Conservation (phyloP, 64 coral and sea anemone species). For the Porites australiensis region DNA sequence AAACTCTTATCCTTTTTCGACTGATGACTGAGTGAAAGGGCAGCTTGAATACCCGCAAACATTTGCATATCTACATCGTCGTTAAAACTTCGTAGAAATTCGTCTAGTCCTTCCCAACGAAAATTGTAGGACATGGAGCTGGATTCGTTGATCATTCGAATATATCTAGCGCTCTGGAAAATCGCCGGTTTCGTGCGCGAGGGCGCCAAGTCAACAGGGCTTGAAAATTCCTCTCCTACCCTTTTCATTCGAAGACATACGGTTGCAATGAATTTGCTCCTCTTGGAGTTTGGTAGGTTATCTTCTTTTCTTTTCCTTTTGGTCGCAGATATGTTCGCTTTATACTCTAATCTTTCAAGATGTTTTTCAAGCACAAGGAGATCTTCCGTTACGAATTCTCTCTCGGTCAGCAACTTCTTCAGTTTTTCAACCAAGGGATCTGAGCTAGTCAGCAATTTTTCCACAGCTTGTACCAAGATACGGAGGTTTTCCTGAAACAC, state of each 20-base stretch:
- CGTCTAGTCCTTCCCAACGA: slow-evolving; percentile 32
- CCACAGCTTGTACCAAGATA: slow-evolving; percentile 40
- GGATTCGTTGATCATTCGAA: slow-evolving; percentile 43
- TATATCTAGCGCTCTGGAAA: slow-evolving; percentile 37
- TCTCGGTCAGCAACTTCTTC: slow-evolving; percentile 21
- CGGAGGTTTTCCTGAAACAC: slow-evolving; percentile 19
- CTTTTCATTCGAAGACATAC: slow-evolving; percentile 34
- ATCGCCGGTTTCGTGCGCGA: slow-evolving; percentile 17
- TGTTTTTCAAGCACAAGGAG: slow-evolving; percentile 43
- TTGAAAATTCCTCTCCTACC: not conserved
- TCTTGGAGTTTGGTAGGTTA: not conserved
- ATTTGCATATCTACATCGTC: slow-evolving; percentile 35
- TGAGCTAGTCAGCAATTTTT: slow-evolving; percentile 35
- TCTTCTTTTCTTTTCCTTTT: not conserved
- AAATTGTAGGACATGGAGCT: slow-evolving; percentile 30
- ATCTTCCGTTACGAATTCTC: slow-evolving; percentile 46
- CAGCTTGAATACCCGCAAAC: slow-evolving; percentile 41
- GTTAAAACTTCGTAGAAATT: slow-evolving; percentile 20
- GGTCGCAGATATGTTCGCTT: not conserved
- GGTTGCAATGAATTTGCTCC: slow-evolving; percentile 48
- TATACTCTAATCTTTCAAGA: slow-evolving; percentile 38
- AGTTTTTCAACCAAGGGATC: slow-evolving; percentile 50
- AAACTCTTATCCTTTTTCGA: slow-evolving; percentile 43
- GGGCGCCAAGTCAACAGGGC: slow-evolving; percentile 7
- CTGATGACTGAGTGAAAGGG: slow-evolving; percentile 22